These are phyloP conservation scores for Asteroscopus sphinx DNA, from an alignment of 2,888 invertebrate genomes.

Conservation along the genomic window DNA sequence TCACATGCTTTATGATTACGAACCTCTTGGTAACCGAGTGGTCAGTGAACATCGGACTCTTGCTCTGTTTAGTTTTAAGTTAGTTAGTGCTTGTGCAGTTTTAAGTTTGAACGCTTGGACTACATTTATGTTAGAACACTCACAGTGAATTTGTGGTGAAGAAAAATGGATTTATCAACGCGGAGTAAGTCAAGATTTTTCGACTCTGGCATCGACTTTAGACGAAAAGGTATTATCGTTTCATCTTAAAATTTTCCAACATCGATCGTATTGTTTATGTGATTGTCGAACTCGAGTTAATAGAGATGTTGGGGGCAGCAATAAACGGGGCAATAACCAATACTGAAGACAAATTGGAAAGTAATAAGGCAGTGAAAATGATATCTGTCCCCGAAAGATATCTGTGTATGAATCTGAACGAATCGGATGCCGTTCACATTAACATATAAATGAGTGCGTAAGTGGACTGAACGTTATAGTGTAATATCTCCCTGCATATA, in stretches of 20 bases:
- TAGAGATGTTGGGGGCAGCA: constrained; percentile 67
- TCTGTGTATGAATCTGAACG: constrained; percentile 85
- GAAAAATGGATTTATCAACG: constrained; percentile 85
- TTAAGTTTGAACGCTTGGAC: constrained; percentile 52
- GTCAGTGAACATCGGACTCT: constrained; percentile 77
- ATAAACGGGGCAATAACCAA: constrained; percentile 87
- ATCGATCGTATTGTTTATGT: constrained; percentile 43
- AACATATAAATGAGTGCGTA: constrained; percentile 89
- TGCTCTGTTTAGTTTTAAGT: constrained; percentile 58
- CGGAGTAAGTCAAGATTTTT: constrained; percentile 90
- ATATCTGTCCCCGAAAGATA: constrained; percentile 86
- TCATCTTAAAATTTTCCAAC: constrained; percentile 52
- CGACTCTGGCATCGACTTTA: constrained; percentile 88
- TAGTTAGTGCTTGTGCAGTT: constrained; percentile 57
- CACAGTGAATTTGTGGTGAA: constrained; percentile 61
- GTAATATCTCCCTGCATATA: constrained; percentile 73
- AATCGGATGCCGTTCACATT: constrained; percentile 82
- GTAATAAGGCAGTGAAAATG: constrained; percentile 89
- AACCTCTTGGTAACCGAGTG: constrained; percentile 69
- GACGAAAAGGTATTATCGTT: constrained; percentile 85
- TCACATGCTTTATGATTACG: constrained; percentile 85
- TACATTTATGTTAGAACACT: constrained; percentile 52
- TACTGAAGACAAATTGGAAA: constrained; percentile 88
- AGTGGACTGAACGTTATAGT: constrained; percentile 82
- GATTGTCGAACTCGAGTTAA: constrained; percentile 66